These are phyloP conservation scores for Euphysa ruthae DNA, from an alignment of 30 jellyfish, hydroid and myxozoan species.

Conservation along the genomic window DNA sequence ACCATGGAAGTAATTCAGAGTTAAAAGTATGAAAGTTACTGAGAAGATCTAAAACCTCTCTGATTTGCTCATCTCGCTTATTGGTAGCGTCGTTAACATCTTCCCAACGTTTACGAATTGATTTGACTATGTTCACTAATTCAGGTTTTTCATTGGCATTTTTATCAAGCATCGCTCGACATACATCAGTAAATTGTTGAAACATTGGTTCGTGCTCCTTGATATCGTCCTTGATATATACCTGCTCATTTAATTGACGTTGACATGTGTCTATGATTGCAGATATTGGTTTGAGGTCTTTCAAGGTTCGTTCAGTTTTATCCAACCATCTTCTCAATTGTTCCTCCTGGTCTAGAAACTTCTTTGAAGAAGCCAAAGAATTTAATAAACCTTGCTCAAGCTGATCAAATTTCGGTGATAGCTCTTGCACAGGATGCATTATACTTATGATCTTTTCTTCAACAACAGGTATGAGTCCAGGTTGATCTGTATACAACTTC, in stretches of 20 bases:
- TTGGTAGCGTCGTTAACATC: slow-evolving; percentile 50
- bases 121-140: slow-evolving; percentile 24
- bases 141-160: slow-evolving; percentile 43
- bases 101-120: slow-evolving; percentile 45
- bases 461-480: slow-evolving; percentile 21
- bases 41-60: slow-evolving; percentile 55
- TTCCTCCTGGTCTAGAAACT: slow-evolving; percentile 54
- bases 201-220: slow-evolving; percentile 41
- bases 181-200: slow-evolving; percentile 26
- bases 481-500: too few relatives aligned
- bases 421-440: slow-evolving; percentile 27
- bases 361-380: slow-evolving; percentile 58
- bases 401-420: slow-evolving; percentile 56
- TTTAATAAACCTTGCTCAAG: slow-evolving; percentile 29
- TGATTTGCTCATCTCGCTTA: slow-evolving; percentile 50
- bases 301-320: slow-evolving; percentile 61
- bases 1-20: slow-evolving; percentile 48
- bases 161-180: slow-evolving; percentile 46
- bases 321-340: slow-evolving; percentile 63
- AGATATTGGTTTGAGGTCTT: slow-evolving; percentile 76
- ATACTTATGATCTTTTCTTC: slow-evolving; percentile 43
- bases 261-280: slow-evolving; percentile 64
- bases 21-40: slow-evolving; percentile 15
- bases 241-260: slow-evolving; percentile 67
- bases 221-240: slow-evolving; percentile 64